These are phyloP conservation scores for Pantherophis vulpinus DNA, from an alignment of 2,797 vertebrate genomes.

Conservation along the genomic window DNA sequence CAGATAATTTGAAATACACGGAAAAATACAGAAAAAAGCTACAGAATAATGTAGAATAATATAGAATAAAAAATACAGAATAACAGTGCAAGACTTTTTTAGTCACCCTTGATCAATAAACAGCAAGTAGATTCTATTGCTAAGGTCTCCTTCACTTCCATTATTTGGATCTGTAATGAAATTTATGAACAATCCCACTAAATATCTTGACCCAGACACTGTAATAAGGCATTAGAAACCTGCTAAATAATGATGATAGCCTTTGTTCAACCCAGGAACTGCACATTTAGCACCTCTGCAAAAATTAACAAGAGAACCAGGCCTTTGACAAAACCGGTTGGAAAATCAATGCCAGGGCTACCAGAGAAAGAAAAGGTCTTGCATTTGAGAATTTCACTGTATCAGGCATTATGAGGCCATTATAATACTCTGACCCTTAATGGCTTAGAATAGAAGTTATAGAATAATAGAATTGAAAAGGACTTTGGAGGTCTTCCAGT, in stretches of 20 bases:
- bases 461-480: neutral
- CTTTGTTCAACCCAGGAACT: neutral
- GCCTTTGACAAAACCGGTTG: neutral
- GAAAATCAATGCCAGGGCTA: neutral
- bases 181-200: neutral
- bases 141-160: neutral
- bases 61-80: neutral
- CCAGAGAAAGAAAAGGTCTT: neutral
- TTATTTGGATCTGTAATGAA: neutral
- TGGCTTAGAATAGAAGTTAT: neutral
- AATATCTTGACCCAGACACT: neutral
- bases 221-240: neutral
- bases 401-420: neutral
- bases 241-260: neutral
- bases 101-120: neutral
- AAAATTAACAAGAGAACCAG: neutral
- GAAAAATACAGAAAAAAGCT: neutral
- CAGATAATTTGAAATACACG: neutral
- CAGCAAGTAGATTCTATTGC: neutral
- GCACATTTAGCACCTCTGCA: neutral
- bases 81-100: neutral
- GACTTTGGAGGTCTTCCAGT: neutral
- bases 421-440: neutral
- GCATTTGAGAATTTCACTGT: neutral
- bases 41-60: too few species aligned